A percentile compares a stretch with the other conserved stretches of the same genome.
These are phyloP conservation scores for Antedon mediterranea DNA, from an alignment of 53 echinoderm and acorn worm species.

Conservation along the genomic window DNA sequence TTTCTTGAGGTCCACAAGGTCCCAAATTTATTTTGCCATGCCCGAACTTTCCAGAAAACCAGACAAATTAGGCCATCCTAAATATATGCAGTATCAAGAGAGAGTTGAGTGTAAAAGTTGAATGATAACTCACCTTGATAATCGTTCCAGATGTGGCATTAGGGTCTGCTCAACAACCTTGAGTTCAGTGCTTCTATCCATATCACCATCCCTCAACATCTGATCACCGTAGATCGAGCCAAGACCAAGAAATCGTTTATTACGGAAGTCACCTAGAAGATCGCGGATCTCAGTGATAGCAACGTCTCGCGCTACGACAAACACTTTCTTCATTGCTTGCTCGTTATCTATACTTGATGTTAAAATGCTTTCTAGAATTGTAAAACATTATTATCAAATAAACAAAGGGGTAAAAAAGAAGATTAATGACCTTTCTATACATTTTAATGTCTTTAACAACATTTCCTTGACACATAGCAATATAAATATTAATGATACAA, in stretches of 20 bases:
- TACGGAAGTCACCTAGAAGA: constrained; percentile 74
- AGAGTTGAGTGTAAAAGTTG: no score
- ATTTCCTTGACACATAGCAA: no score
- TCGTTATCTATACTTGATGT: constrained; percentile 21
- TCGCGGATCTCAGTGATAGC: constrained; percentile 63
- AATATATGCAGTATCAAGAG: no score
- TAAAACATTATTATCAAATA: no score
- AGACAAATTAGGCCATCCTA: no score
- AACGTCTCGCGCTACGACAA: constrained; percentile 27
- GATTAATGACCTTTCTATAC: no score
- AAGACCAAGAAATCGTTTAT: constrained; percentile 62
- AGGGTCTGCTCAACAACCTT: constrained; percentile 65
- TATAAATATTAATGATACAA: no score
- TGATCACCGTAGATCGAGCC: constrained; percentile 92
- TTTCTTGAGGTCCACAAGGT: no score
- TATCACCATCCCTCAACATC: constrained; percentile 49
- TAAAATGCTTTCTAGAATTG: neutral
- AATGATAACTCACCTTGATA: constrained; percentile 47
- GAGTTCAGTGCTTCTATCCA: constrained; percentile 49
- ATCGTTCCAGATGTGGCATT: constrained; percentile 70
- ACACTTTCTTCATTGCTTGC: constrained; percentile 64
- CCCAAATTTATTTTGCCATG: no score
- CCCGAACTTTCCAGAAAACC: no score
- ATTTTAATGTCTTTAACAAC: no score
- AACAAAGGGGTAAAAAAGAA: no score